Evolutionary conservation across 2,797 vertebrate genomes (phyloP), one percentile per base, ranked within the genome.

Genomic region (Microhierax caerulescens): DNA sequence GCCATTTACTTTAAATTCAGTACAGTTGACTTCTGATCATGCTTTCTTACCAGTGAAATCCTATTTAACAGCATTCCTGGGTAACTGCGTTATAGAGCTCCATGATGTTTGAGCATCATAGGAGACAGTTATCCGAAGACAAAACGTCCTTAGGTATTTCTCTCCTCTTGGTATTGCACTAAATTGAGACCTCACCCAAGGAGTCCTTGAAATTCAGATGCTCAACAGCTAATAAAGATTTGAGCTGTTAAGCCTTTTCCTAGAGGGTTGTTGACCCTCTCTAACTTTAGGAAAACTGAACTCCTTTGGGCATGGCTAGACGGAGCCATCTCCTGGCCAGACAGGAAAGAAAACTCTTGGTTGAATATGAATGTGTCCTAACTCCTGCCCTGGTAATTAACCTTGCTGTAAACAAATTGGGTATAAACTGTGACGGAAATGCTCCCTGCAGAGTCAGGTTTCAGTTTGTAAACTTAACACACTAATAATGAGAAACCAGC

Each of bases 321-420:
- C 88, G 64, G 95, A 93, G 96, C 95, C 96, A 89, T 36, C 96
- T 96, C 84, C 96, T 95, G 96, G 95, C 32, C 81, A 91, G 92
- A 92, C 30, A 59, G 50, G 76, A 82, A 7, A 13, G 76, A 84
- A 65, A 93, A 41, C 51, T 48, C 22, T 80, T 59, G 34, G 37
- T 36, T 45, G 47, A 65, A 24, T 10, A 30, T 6, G 28, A 75
- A 1, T 8, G 2, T 67, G 36, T 79, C 19, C 51, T 50, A 27
- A 43, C 8, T 72, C 34, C 36, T 86, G 34, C 8, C 47, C 8
- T 0, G 0, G 24, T 73, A 67, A 59, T 78, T 84, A 90, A 76
- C 24, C 34, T 67, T 45, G 13, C 27, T 78, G 24, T 50, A 77
- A 85, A 72, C 24, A 84, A 88, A 18, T 37, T n/a, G 11, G 23